phyloP scores from a whole-genome alignment of 30 jellyfish, hydroid and myxozoan genomes.

The Rhopilema esculentum region DNA sequence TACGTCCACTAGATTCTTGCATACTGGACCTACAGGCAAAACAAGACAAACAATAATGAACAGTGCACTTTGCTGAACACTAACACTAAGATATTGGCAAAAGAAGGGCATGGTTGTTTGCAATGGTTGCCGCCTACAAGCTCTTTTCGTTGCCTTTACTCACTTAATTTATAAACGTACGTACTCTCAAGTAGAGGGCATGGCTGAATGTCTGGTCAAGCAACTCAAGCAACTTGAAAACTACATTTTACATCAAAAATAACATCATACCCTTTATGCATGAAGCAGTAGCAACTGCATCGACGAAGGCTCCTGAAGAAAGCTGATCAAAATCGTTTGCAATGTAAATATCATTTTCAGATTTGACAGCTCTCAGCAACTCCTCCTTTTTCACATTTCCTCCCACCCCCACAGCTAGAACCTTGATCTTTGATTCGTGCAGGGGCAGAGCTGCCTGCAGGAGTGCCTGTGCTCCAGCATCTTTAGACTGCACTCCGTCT shows the following conservation, averaged over 20 bases:
- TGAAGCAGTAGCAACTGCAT: constrained; percentile 42
- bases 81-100: not conserved
- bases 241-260: too few species aligned
- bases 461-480: constrained; percentile 30
- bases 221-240: too few species aligned
- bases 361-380: constrained; percentile 38
- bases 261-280: constrained; percentile 53
- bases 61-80: not conserved
- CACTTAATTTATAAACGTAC: not conserved
- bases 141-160: not conserved
- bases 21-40: constrained; percentile 22
- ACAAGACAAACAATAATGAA: not conserved
- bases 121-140: not conserved
- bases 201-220: too few species aligned
- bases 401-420: constrained; percentile 66
- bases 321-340: constrained; percentile 54
- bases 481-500: constrained; percentile 59
- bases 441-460: constrained; percentile 55
- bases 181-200: not conserved
- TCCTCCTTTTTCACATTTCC: constrained; percentile 20
- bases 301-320: constrained; percentile 17
- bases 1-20: constrained; percentile 70
- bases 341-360: constrained; percentile 41
- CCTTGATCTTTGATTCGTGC: constrained; percentile 61
- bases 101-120: not conserved